Percentiles rank a stretch among this genome's conserved stretches.
These are phyloP conservation scores for Cremastinae sp. DNA, from an alignment of 2,888 invertebrate species.

Conservation along the genomic window DNA sequence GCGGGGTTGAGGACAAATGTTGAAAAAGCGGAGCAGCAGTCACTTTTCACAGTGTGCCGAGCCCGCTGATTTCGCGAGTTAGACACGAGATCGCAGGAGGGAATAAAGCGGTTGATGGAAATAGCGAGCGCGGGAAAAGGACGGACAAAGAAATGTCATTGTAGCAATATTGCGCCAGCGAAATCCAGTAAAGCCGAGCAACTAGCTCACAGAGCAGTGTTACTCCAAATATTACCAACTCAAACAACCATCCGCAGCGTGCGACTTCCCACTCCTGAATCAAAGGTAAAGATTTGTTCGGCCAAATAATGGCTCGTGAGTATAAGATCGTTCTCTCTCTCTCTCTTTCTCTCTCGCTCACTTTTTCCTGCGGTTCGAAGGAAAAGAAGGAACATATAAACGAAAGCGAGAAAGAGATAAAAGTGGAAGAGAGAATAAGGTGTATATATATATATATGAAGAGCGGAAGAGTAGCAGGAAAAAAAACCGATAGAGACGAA, in stretches of 20 bases:
- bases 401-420: constrained; percentile 13
- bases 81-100: constrained; percentile 51
- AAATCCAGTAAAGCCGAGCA: constrained; percentile 74
- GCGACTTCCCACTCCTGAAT: constrained; percentile 69
- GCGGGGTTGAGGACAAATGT: constrained; percentile 32
- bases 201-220: constrained; percentile 70
- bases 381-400: constrained; percentile 16
- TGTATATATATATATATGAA: constrained; percentile 36
- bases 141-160: constrained; percentile 66
- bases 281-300: constrained; percentile 77
- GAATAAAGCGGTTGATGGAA: too few species aligned
- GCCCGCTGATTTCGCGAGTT: constrained; percentile 50
- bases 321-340: constrained; percentile 40
- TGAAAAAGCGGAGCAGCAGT: constrained; percentile 34
- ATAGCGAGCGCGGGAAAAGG: constrained; percentile 39
- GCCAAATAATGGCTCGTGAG: constrained; percentile 74
- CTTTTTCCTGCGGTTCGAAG: constrained; percentile 4
- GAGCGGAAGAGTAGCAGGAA: constrained; percentile 29
- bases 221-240: constrained; percentile 77
- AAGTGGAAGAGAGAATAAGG: constrained; percentile 57
- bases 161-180: constrained; percentile 75
- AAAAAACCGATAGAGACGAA: constrained; percentile 51
- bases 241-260: constrained; percentile 72
- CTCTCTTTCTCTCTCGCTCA: constrained; percentile 22
- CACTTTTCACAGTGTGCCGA: not conserved